Base-by-base conservation (phyloP, 2,888 invertebrate species). In the Periphyllus acericola region DNA sequence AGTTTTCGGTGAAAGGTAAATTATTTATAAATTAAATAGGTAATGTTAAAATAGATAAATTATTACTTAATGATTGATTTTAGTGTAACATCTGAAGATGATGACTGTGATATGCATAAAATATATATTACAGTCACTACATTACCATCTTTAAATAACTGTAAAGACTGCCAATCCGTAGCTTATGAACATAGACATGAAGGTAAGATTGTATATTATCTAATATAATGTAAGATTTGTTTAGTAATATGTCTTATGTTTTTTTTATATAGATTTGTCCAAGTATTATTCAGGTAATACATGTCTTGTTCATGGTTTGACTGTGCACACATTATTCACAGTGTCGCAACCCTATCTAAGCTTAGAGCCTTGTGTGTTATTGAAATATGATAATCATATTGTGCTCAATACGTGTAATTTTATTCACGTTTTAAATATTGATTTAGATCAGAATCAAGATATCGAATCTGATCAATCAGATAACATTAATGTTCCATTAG, bases 281-380 rank as follows among this genome's bases (percentile, higher is more conserved):
- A 92, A 92, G 89, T 93, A 93, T 92, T 93, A 93, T 89, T 91
- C 92, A 89, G 94, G 94, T 90, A 86, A 90, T 52, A 91, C 95
- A 90, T 98, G 98, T 91, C 92, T 97, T 89, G 95, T 95, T 91
- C 98, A 98, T 91, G 97, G 97, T 91, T 95, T 97, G 90, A 97
- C 97, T 79, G 94, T 98, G 90, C 98, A 98, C 92, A 97, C 97
- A 90, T 96, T 96, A 91, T 97, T 97, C 91, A 96, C 96, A 91
- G 95, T 97, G 90, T 96, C 96, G n/a, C 95, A 96, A 76, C 96
- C 97, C 82, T 96, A 95, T 90, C 97, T 96, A 46, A 93, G 94
- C 91, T 96, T 96, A 90, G 94, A 91, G 89, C 91, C 92, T 21
- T 90, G 90, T 72, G 91, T 92, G 46, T 92, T 92, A 89, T 91